Percentiles rank a stretch among this genome's conserved stretches.
These are phyloP conservation scores for Xenus cinereus DNA, from an alignment of 2,113 vertebrate genomes.

Conservation along the genomic window DNA sequence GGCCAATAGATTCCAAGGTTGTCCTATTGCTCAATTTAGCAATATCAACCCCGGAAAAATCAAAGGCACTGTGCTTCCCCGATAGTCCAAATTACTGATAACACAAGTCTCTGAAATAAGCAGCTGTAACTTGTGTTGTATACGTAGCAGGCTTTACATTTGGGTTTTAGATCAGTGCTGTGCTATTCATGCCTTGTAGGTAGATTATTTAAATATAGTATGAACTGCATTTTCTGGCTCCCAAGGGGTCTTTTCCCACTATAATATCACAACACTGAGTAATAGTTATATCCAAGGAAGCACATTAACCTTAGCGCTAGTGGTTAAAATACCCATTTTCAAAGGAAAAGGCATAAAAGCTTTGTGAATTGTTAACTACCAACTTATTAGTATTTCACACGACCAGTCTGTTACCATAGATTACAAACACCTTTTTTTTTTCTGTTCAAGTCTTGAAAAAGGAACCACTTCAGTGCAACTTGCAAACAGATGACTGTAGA, in stretches of 20 bases:
- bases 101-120: background rate
- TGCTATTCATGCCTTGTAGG: background rate
- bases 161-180: background rate
- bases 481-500: background rate
- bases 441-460: background rate
- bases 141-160: background rate
- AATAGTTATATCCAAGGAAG: background rate
- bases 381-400: background rate
- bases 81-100: background rate
- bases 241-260: background rate
- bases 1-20: background rate
- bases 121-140: background rate
- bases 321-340: background rate
- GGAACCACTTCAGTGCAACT: background rate
- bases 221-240: background rate
- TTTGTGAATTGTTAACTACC: background rate
- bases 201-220: background rate
- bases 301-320: background rate
- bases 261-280: background rate
- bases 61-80: background rate
- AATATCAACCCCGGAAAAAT: conserved; percentile 45
- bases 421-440: background rate
- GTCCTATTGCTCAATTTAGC: background rate
- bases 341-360: background rate
- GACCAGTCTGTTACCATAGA: fast-evolving